Conservation (phyloP, 2,113 vertebrate species). For the Corvus cornix region DNA sequence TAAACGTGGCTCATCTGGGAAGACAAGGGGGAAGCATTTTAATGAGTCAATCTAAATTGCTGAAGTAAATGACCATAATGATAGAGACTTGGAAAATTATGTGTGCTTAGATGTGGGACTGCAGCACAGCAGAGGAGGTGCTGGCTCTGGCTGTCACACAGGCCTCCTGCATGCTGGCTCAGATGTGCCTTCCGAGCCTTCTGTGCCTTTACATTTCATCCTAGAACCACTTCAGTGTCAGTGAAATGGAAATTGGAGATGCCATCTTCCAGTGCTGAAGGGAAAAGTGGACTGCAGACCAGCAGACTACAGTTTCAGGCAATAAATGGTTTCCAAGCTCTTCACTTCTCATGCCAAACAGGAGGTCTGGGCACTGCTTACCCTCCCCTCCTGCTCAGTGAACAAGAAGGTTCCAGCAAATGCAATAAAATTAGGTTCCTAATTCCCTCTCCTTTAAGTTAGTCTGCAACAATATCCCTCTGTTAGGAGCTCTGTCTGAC, state of each 20-base stretch:
- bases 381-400: background rate
- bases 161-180: background rate
- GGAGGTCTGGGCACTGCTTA: background rate
- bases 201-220: background rate
- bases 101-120: background rate
- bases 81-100: background rate
- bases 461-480: background rate
- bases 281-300: background rate
- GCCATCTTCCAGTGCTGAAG: background rate
- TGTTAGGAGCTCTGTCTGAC: background rate
- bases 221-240: background rate
- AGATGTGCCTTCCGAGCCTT: background rate
- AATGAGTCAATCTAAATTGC: background rate
- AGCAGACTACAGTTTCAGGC: background rate
- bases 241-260: background rate
- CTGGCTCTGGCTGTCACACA: background rate
- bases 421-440: background rate
- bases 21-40: background rate
- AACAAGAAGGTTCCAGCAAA: background rate
- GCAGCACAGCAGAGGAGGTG: background rate
- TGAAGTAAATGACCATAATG: conserved; percentile 19
- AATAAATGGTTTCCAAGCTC: background rate
- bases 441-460: background rate
- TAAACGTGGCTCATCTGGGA: background rate
- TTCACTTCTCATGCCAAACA: background rate